phyloP scores from a whole-genome alignment of 2,113 vertebrate species.

The Odontophorus gujanensis region DNA sequence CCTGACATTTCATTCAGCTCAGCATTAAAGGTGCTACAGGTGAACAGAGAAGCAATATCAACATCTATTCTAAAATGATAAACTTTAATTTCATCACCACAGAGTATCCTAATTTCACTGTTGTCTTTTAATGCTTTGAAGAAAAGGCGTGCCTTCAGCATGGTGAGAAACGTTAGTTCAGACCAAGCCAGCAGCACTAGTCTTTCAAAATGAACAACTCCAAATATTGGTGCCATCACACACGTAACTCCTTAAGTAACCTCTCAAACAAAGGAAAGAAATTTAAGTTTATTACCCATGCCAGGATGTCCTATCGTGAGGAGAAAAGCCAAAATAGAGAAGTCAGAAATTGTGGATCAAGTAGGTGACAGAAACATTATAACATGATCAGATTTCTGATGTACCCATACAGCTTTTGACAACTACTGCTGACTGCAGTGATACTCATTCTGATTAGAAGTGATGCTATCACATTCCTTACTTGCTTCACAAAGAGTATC shows the following conservation, averaged over 20 bases:
- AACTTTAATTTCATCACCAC: background rate
- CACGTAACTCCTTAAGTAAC: background rate
- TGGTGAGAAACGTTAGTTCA: background rate
- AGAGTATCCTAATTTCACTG: background rate
- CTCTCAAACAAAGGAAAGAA: background rate
- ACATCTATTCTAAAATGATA: constrained; percentile 11
- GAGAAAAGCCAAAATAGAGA: constrained; percentile 17
- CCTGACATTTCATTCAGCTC: background rate
- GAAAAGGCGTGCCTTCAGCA: background rate
- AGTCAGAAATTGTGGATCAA: background rate
- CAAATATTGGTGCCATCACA: background rate
- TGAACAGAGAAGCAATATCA: background rate
- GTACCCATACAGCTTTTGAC: constrained; percentile 43
- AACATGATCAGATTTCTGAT: constrained; percentile 38
- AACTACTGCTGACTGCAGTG: constrained; percentile 44
- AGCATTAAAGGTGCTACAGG: background rate
- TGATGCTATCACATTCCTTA: constrained; percentile 5
- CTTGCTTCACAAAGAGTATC: background rate
- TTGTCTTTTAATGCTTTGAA: background rate
- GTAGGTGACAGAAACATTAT: constrained; percentile 30
- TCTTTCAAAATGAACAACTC: background rate
- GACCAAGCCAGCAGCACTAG: background rate
- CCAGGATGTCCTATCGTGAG: background rate
- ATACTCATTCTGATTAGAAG: constrained; percentile 41
- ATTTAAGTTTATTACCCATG: background rate